These are phyloP conservation scores for Chromis chromis DNA, from an alignment of 2,797 vertebrate genomes.

Conservation along the genomic window DNA sequence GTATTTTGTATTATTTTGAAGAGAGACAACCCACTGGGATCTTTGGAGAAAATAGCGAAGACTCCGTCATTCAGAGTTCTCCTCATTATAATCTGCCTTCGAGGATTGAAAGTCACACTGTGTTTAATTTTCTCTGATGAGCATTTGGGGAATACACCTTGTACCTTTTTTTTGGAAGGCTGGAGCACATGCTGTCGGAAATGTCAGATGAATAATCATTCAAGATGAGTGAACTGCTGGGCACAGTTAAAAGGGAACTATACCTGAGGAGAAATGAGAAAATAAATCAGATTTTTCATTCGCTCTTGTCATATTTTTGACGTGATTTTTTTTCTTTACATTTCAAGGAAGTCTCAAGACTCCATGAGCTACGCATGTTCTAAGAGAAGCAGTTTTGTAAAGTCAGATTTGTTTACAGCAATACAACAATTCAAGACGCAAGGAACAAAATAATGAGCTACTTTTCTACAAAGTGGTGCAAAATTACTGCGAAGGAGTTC, in stretches of 20 bases:
- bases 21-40: conserved; percentile 32
- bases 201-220: conserved; percentile 62
- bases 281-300: conserved; percentile 23
- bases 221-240: conserved; percentile 17
- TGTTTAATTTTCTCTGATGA: conserved; percentile 65
- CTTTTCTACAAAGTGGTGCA: neutral
- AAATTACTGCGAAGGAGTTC: neutral
- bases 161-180: conserved; percentile 27
- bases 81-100: conserved; percentile 66
- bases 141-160: conserved; percentile 66
- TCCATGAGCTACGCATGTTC: neutral
- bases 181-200: conserved; percentile 44
- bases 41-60: conserved; percentile 36
- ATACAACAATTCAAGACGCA: neutral
- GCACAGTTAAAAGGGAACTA: conserved; percentile 31
- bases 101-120: conserved; percentile 51
- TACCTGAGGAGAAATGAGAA: conserved; percentile 15
- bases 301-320: conserved; percentile 14
- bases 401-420: neutral
- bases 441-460: neutral
- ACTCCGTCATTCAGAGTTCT: conserved; percentile 23
- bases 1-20: conserved; percentile 40
- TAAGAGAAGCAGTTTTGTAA: neutral
- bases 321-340: conserved; percentile 20
- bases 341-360: neutral